Evolutionary conservation across 2,888 invertebrate species (phyloP), one percentile per base, ranked within the genome.

Genomic region (Cremastobaeus sp.): DNA sequence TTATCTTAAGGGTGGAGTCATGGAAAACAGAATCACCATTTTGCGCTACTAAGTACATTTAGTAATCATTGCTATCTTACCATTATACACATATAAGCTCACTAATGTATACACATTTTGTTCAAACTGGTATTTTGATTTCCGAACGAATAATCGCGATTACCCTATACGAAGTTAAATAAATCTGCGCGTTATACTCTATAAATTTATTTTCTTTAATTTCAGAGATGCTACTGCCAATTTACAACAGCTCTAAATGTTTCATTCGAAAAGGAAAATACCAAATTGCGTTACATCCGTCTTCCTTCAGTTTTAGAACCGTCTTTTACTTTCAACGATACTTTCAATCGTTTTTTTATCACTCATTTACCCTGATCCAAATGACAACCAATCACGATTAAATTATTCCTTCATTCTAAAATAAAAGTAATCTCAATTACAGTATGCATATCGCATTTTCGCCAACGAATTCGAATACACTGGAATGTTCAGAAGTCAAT

Each of bases 21-120:
- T n/a, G n/a, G n/a, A n/a, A n/a, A n/a, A n/a, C n/a, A n/a, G n/a
- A n/a, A n/a, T n/a, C n/a, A n/a, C n/a, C n/a, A n/a, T n/a, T 60
- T 47, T 55, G 60, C 55, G 25, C 43, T 73, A 66, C 30, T 72
- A 72, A 73, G 66, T 73, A 73, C 72, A 66, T 73, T 47, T 55
- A 68, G 65, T 69, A 57, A 25, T 74, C 62, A 73, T 57, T 50
- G 21, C 66, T 73, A 68, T 73, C 37, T 8, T 57, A 57, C 39
- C 64, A 78, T 77, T 81, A 78, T 78, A 82, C 81, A 81, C 66
- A 71, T 78, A 81, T 76, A 81, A 82, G 81, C 78, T 81, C 80
- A 78, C 78, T 78, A 70, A 71, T 64, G 66, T 47, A 60, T 66
- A 60, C 76, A 57, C 70, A 71, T 64, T 66, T 68, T 68, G 37